phyloP scores from a whole-genome alignment of 2,888 invertebrate genomes.

The Hylaea fasciaria region DNA sequence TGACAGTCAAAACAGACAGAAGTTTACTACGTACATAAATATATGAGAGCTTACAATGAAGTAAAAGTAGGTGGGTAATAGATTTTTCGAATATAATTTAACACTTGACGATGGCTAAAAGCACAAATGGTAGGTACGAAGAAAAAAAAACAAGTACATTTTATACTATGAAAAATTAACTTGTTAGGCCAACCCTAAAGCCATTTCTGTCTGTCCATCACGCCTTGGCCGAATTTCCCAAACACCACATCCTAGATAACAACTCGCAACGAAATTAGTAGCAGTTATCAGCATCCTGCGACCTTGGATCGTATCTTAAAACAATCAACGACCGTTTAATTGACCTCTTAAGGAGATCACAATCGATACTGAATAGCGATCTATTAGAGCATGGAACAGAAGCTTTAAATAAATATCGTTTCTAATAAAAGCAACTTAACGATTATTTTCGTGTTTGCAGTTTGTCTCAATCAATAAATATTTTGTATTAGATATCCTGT shows the following conservation, averaged over 20 bases:
- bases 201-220: constrained; percentile 20
- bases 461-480: too few species aligned
- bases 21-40: too few species aligned
- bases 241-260: constrained; percentile 27
- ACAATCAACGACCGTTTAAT: constrained; percentile 29
- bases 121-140: too few species aligned
- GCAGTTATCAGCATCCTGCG: constrained; percentile 35
- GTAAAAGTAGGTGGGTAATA: too few species aligned
- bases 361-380: constrained; percentile 31
- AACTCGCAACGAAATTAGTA: constrained; percentile 36
- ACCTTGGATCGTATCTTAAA: constrained; percentile 37
- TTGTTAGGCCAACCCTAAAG: constrained; percentile 12
- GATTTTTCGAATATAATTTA: too few species aligned
- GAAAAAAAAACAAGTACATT: too few species aligned
- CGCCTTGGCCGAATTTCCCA: constrained; percentile 44
- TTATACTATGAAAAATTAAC: too few species aligned
- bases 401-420: neutral
- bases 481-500: too few species aligned
- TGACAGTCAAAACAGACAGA: too few species aligned
- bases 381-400: constrained; percentile 23
- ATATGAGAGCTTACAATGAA: too few species aligned
- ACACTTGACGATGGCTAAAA: too few species aligned
- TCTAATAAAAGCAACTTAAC: too few species aligned
- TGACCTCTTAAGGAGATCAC: constrained; percentile 47
- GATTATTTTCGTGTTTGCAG: neutral